Base-by-base conservation (phyloP, 1,140 invertebrate species). In the Zaprionus inermis region DNA sequence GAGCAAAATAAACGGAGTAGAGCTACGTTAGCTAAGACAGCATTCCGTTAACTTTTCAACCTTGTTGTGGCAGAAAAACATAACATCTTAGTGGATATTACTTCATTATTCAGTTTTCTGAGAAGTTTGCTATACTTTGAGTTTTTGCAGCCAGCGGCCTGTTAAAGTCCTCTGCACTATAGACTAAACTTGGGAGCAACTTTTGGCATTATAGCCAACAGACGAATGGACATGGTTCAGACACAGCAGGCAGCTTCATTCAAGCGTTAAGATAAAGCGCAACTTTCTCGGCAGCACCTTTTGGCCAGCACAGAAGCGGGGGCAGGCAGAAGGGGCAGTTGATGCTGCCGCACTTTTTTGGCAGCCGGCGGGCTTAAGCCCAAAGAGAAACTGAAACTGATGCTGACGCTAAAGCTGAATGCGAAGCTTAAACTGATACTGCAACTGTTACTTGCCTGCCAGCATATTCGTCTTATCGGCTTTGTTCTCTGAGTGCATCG, bases 371-470 rank as follows among this genome's bases (percentile, higher is more conserved):
- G 44, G 18, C 20, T 9, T 12, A 22, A 72, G 5, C 5, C 34
- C 16, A 59, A 38, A 22, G 30, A 44, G 20, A 28, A n/a, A 56
- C 18, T 12, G 20, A 24, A 16, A 57, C 14, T 6, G 5, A 9
- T 9, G 30, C 30, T 32, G 0, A 41, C 34, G 12, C 16, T 6
- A 32, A 57, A 46, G 28, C 64, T 71, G 55, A 38, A 51, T 52
- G 32, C 34, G 58, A 64, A 46, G 11, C 32, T 5, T 16, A 38
- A 64, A 44, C 18, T 64, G 49, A 55, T 30, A 10, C 57, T 58
- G 49, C 57, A 51, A 68, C 54, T 44, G 61, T 68, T 72, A 75
- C 81, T 70, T 84, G 81, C 49, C 58, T 54, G 70, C 38, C 71
- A 51, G 32, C 22, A 54, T 52, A 60, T 69, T 24, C 16, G n/a